Evolutionary conservation across 1,140 invertebrate genomes (phyloP).

Genomic region (Drosophila pectinifera): DNA sequence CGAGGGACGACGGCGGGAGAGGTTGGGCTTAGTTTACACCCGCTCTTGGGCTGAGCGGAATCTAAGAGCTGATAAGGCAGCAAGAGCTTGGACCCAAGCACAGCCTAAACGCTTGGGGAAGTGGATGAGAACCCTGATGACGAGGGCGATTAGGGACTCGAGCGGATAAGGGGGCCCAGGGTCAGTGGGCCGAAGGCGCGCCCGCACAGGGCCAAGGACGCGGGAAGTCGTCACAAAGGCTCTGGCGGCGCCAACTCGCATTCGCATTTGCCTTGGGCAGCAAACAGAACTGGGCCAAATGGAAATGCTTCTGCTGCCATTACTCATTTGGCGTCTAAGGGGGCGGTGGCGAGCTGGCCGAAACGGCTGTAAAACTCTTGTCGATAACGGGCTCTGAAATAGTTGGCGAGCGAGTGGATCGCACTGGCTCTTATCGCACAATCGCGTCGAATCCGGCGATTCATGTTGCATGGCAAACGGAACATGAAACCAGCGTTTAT

Average conservation of each 20-base stretch:
- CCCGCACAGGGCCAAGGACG: constrained; percentile 48
- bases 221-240: constrained; percentile 33
- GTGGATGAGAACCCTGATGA: constrained; percentile 41
- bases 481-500: neutral
- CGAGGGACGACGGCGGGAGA: neutral
- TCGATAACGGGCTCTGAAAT: constrained; percentile 45
- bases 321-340: constrained; percentile 28
- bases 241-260: constrained; percentile 22
- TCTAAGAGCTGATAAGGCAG: constrained; percentile 47
- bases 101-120: constrained; percentile 21
- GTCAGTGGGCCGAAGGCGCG: constrained; percentile 16
- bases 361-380: constrained; percentile 17
- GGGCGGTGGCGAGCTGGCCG: neutral
- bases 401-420: constrained; percentile 33
- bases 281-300: constrained; percentile 40
- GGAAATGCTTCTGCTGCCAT: constrained; percentile 20
- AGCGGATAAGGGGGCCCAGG: constrained; percentile 23
- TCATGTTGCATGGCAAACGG: constrained; percentile 9
- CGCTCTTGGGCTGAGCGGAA: neutral
- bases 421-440: constrained; percentile 67
- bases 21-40: constrained; percentile 4
- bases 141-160: constrained; percentile 32
- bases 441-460: constrained; percentile 22
- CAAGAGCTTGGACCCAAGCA: constrained; percentile 9
- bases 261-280: constrained; percentile 22